Evolutionary conservation across 2,888 invertebrate genomes (phyloP), one percentile per base, ranked within the genome.

Genomic region (Macropis europaea): DNA sequence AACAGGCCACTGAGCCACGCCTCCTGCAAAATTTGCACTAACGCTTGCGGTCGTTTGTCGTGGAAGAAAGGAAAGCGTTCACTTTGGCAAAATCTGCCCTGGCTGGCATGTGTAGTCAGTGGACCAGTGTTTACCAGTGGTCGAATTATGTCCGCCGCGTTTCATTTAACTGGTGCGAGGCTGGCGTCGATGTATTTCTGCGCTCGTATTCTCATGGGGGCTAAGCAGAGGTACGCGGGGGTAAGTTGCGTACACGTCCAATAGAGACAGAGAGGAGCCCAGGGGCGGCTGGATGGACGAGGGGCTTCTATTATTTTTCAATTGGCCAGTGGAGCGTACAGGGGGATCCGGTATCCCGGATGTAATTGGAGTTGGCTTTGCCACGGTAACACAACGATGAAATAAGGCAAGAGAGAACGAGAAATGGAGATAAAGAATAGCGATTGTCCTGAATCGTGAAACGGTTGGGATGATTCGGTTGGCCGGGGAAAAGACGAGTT

Each of bases 241-340:
- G 11, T 3, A 1, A 7, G 13, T n/a, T 7, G 19, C 40, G 54
- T 54, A 7, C 54, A 54, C 30, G 28, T 32, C 28, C 19, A 42
- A 30, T 9, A 19, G 43, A 48, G 43, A 54, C 11, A 17, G 48
- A 47, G 32, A 15, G 50, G 47, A 32, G 36, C 15, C 13, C 9
- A 45, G 32, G 42, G 47, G 38, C 19, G 17, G 30, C 28, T 30
- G 42, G 36, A 36, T 30, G 28, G 42, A 47, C 38, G 73, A 50
- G 24, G 50, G 60, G 76, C 84, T 89, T 87, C 87, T 86, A 88
- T 89, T 89, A 89, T 89, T 88, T 89, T 89, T 89, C 88, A 87
- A 89, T 89, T 87, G 87, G 84, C 81, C 82, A 79, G 80, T 79
- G 82, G 82, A 76, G 84, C 86, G 83, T 80, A 84, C 82, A 81